These are phyloP conservation scores for Haemorhous mexicanus DNA, from an alignment of 2,113 vertebrate species.

Conservation along the genomic window DNA sequence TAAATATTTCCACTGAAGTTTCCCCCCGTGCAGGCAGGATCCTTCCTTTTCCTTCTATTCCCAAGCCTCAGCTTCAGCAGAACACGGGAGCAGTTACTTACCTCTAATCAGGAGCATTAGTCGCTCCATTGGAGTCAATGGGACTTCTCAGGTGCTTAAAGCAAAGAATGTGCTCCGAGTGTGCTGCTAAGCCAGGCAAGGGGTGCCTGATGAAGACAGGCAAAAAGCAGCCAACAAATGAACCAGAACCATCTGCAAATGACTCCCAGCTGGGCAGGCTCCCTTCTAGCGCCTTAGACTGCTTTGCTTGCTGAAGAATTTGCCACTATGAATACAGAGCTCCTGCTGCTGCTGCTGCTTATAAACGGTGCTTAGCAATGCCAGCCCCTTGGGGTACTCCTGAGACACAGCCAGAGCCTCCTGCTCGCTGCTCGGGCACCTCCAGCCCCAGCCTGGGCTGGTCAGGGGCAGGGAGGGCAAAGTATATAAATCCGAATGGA, in stretches of 20 bases:
- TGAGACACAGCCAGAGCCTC: background rate
- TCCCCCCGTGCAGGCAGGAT: background rate
- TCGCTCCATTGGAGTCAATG: conserved; percentile 48
- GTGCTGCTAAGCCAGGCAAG: background rate
- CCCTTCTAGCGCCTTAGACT: conserved; percentile 13
- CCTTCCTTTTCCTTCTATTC: conserved; percentile 6
- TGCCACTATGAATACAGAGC: conserved; percentile 31
- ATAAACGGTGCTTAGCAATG: background rate
- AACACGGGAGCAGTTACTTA: conserved; percentile 47
- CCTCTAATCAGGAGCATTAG: conserved; percentile 60
- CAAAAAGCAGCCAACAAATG: conserved; percentile 47
- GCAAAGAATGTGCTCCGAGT: background rate
- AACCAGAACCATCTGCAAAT: conserved; percentile 61
- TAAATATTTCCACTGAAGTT: background rate
- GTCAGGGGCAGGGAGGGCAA: background rate
- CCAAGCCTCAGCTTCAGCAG: background rate
- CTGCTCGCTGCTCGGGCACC: background rate
- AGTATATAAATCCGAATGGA: fast-evolving
- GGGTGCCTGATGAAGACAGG: conserved; percentile 7
- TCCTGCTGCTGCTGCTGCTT: conserved; percentile 20
- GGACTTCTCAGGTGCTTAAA: conserved; percentile 50
- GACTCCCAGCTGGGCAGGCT: conserved; percentile 47
- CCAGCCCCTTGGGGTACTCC: background rate
- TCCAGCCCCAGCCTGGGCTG: background rate
- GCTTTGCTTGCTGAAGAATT: conserved; percentile 45